Base-by-base conservation (phyloP, 37 sponge, comb jelly and placozoan genomes). In the Aplysina aerophoba region DNA sequence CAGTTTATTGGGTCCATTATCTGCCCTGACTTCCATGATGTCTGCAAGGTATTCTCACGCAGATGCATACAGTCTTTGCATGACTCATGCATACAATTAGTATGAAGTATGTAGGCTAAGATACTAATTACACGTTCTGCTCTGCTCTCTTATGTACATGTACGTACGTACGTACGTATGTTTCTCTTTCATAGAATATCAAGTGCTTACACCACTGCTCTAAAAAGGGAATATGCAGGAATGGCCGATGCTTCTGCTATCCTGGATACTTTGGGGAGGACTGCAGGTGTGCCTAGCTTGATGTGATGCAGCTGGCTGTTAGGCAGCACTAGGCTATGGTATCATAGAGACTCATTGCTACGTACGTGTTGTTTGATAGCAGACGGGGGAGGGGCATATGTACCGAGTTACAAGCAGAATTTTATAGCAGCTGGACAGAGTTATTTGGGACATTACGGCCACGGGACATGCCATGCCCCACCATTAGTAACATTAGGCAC, bases 261-360 rank as follows among this genome's bases (percentile, higher is more conserved):
- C 91, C 84, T 69, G 91, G 91, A 22, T 90, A 87, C 91, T 83
- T 73, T 68, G 91, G 91, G 0, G 63, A 86, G 59, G 91, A 90
- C 79, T 90, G 91, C 87, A 83, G 85, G 89, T 89, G 36, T 37
- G 63, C 3, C 58, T 11, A 28, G n/a, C 12, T 8, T 28, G 22
- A 56, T 0, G 61, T n/a, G 30, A 38, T 38, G 14, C 17, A 25
- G n/a, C 25, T 57, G 11, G 25, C n/a, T n/a, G 11, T 5, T 27
- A 62, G n/a, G 63, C 17, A 57, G n/a, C 63, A 3, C n/a, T 13
- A 62, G 63, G 4, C 25, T 62, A 62, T 25, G 27, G 63, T 27
- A 69, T 35, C 34, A 35, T 69, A 27, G 17, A 30, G n/a, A n/a
- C n/a, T n/a, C n/a, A n/a, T n/a, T n/a, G n/a, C n/a, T n/a, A n/a